Conservation (phyloP, 2,888 invertebrate genomes). For the Volucella inflata region DNA sequence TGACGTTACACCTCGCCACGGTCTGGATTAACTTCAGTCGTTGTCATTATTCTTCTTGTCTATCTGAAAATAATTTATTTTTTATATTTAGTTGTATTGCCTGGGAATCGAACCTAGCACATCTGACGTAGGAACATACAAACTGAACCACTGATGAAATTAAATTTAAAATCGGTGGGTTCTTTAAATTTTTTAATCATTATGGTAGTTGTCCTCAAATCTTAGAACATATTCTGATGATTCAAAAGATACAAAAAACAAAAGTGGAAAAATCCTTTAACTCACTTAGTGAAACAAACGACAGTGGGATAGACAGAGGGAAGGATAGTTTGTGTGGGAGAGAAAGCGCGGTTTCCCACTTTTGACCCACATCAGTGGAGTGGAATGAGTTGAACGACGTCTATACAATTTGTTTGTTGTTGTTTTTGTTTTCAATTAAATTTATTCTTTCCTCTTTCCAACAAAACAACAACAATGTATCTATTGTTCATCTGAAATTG, state of each 20-base stretch:
- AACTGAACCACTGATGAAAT: no score
- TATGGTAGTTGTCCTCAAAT: constrained; percentile 38
- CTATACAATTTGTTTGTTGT: constrained; percentile 57
- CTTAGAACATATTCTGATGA: no score
- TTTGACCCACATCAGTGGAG: constrained; percentile 71
- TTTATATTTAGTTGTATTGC: no score
- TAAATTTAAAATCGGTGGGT: no score
- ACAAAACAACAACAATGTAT: constrained; percentile 41
- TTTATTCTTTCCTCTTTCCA: constrained; percentile 61
- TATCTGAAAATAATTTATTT: no score
- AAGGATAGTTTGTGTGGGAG: no score
- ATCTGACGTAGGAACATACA: no score
- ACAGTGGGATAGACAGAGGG: no score
- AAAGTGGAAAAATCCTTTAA: constrained; percentile 1
- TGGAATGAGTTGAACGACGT: constrained; percentile 69
- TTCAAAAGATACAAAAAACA: constrained; percentile 1
- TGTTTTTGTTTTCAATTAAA: constrained; percentile 73
- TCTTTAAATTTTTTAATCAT: constrained; percentile 12
- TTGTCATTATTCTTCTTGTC: no score
- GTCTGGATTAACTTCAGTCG: no score
- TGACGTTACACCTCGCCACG: no score
- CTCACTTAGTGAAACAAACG: constrained; percentile 11
- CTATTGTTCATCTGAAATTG: constrained; percentile 66
- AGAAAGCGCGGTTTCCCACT: constrained; percentile 64
- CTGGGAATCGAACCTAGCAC: no score